Evolutionary conservation across 2,888 invertebrate species (phyloP), one percentile per base, ranked within the genome.

Genomic region (Chouioia cunea): DNA sequence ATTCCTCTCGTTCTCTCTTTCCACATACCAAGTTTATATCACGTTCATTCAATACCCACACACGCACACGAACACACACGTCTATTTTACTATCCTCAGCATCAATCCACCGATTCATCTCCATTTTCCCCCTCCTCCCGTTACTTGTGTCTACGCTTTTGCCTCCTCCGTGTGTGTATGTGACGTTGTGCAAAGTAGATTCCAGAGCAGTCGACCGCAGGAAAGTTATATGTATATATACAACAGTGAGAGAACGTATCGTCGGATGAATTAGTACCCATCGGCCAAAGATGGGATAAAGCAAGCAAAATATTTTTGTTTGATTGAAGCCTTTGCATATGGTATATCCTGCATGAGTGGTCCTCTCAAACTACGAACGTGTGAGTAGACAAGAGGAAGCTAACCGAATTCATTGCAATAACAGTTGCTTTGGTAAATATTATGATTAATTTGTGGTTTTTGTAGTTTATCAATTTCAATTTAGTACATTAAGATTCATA

Each of bases 161-260:
- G 53, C 50, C 22, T 18, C 53, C 56, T 23, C 44, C 22, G 46
- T 44, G 57, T 47, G 18, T 44, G 43, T 14, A 18, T 15, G 50
- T 60, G 65, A 65, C 65, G 53, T 52, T 48, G 47, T 44, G 54
- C 68, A 73, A 70, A 72, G 56, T 74, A 62, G 59, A 71, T 74
- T 69, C 64, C 68, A 46, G 58, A 63, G 59, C 67, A 68, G 65
- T 64, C 73, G 68, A 70, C 70, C 62, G 53, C 60, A 63, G 36
- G 54, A 60, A 68, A 72, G 64, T 60, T 70, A 72, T 66, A 66
- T 12, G 6, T 36, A 12, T 10, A 12, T 62, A 67, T 43, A n/a
- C n/a, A n/a, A n/a, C n/a, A n/a, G 52, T 59, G 44, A 44, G 27
- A 48, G 22, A 54, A 50, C 56, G 54, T 20, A 27, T 43, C 54